Evolutionary conservation across 2,797 vertebrate genomes (phyloP), one percentile per base, ranked within the genome.

Genomic region (Threskiornis aethiopicus): DNA sequence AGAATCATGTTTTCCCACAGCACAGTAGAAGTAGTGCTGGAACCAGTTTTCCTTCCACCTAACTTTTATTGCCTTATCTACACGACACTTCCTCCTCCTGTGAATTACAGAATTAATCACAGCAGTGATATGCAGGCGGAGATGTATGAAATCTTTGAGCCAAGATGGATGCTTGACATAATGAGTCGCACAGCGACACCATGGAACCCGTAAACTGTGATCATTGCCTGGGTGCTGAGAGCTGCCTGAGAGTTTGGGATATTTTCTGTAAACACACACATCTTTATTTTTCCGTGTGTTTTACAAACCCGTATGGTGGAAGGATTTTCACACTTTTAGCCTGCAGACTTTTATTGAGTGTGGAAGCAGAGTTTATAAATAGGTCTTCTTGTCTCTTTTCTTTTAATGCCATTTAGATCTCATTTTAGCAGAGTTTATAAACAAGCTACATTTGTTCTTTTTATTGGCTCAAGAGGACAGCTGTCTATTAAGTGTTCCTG

Each of bases 331-430:
- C 94, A 81, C 88, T 93, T 95, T 89, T 94, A 97, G 90, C 88
- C 91, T 96, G 76, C 67, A 93, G 64, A 89, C 86, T 95, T 96
- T 61, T 95, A 95, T 84, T 96, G 93, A 93, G 89, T 78, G 77
- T 77, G 83, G 91, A 97, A 94, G 58, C 59, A 91, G 51, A 88
- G 67, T 94, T 96, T 97, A 95, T 95, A 97, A 97, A 95, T 96
- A 96, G 44, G 46, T 55, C 9, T 70, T n/a, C 17, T 82, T 78
- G 15, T 52, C n/a, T 47, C 79, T 75, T 90, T 86, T 51, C 55
- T 84, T 87, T 85, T 62, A 91, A 93, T 96, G 89, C 31, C 79
- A 93, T 93, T 96, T 96, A 96, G 90, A 84, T 93, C 42, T 89
- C 42, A 71, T 95, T 96, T 96, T 95, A 93, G 78, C 59, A 77